phyloP scores from a whole-genome alignment of 2,888 invertebrate genomes.

The Serrognathus titanus region DNA sequence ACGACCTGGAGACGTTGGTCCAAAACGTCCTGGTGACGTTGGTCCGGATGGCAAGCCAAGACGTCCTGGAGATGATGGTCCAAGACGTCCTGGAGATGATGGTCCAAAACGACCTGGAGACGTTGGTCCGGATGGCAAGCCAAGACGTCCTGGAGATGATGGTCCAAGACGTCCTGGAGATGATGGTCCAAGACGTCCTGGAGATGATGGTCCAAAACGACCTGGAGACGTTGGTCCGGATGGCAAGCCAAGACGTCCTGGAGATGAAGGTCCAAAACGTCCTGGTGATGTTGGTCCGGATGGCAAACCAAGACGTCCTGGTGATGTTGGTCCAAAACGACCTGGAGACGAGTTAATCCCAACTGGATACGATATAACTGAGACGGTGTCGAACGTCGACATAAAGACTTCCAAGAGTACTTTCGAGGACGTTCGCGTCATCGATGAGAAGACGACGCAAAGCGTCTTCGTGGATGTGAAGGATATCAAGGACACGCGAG shows the following conservation, averaged over 20 bases:
- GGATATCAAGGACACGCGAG: slow-evolving; percentile 21
- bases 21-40: slow-evolving; percentile 10
- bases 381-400: slow-evolving; percentile 2
- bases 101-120: slow-evolving; percentile 11
- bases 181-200: slow-evolving; percentile 13
- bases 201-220: slow-evolving; percentile 14
- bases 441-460: slow-evolving; percentile 31
- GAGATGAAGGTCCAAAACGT: background rate
- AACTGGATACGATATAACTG: slow-evolving; percentile 5
- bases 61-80: slow-evolving; percentile 12
- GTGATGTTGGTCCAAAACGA: background rate
- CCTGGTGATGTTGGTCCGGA: background rate
- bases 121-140: slow-evolving; percentile 14
- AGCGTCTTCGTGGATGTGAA: slow-evolving; percentile 24
- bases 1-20: slow-evolving; percentile 12
- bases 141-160: slow-evolving; percentile 8
- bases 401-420: slow-evolving; percentile 9
- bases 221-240: slow-evolving; percentile 14
- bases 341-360: background rate
- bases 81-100: slow-evolving; percentile 11
- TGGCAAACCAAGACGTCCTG: slow-evolving; percentile 4
- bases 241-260: slow-evolving; percentile 12
- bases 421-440: slow-evolving; percentile 23
- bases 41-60: slow-evolving; percentile 11
- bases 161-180: slow-evolving; percentile 11